Evolutionary conservation across 2,888 invertebrate genomes (phyloP), one percentile per base, ranked within the genome.

Genomic region (Augiades crinisus): DNA sequence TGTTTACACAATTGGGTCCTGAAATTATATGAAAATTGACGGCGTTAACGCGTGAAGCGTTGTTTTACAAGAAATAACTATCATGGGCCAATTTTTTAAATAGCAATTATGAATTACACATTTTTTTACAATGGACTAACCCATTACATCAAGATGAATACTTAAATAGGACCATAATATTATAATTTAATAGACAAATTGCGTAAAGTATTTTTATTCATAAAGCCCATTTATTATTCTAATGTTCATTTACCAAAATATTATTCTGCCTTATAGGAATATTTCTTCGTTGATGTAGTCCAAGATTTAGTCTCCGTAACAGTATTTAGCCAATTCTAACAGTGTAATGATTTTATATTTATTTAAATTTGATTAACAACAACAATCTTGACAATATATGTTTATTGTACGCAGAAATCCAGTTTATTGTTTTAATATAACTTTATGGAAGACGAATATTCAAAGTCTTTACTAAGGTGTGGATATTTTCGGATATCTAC

Each of bases 181-280:
- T 55, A 52, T 49, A 46, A 45, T 56, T 57, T 53, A 59, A 50
- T 46, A 56, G 56, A 57, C 45, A 45, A 55, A 46, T 56, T 68
- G 67, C 72, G 61, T 74, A 75, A 47, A 47, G 33, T 34, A 41
- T 30, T 31, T 31, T 22, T 22, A 70, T 69, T 59, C 47, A 71
- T 72, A 77, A 79, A 81, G 80, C 76, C 74, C 73, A 74, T 64
- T 69, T 68, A 75, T 75, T 64, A 68, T 62, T 72, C 70, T 67
- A 71, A 76, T 67, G 62, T 73, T 69, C 61, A 64, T 69, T 75
- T 79, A 78, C 68, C 71, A 82, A 82, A 80, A 80, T 81, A 78
- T 73, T 70, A 69, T 67, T 66, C 64, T 75, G 60, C 64, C 57
- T 60, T 62, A 61, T 68, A 71, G 65, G 65, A 69, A 71, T 72